phyloP scores from a whole-genome alignment of 2,888 invertebrate genomes.

The Drosophila setosimentum region DNA sequence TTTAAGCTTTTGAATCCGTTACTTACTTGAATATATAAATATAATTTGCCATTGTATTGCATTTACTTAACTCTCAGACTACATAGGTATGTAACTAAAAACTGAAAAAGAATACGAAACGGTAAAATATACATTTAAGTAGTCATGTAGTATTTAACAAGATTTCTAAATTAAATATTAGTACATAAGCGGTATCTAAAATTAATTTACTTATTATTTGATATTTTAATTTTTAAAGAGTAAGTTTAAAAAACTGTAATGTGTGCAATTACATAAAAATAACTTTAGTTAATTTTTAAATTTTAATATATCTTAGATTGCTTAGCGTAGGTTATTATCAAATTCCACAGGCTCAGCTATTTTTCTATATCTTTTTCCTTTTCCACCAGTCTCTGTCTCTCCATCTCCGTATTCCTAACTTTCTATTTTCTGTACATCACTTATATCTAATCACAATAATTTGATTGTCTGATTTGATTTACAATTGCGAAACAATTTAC shows the following conservation, averaged over 20 bases:
- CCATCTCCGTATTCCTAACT: background rate
- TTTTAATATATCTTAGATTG: too few species aligned
- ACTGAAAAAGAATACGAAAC: constrained; percentile 33
- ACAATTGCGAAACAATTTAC: too few species aligned
- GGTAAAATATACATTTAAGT: background rate
- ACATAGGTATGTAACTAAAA: constrained; percentile 45
- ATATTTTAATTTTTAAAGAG: too few species aligned
- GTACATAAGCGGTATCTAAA: background rate
- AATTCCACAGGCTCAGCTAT: background rate
- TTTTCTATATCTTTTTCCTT: background rate
- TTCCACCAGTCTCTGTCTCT: too few species aligned
- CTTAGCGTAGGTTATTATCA: too few species aligned
- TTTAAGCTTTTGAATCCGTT: background rate
- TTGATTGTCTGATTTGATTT: background rate
- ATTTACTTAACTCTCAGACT: constrained; percentile 27
- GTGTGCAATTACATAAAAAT: too few species aligned
- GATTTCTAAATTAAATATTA: background rate
- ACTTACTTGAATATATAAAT: constrained; percentile 53
- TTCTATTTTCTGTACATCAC: background rate
- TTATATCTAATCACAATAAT: background rate
- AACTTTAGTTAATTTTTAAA: too few species aligned
- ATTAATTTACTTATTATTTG: too few species aligned
- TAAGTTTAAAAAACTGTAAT: too few species aligned
- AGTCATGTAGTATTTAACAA: background rate
- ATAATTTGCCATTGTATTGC: constrained; percentile 56